These are phyloP conservation scores for Eospalax fontanierii DNA, from an alignment of 2,797 vertebrate species.

Conservation along the genomic window DNA sequence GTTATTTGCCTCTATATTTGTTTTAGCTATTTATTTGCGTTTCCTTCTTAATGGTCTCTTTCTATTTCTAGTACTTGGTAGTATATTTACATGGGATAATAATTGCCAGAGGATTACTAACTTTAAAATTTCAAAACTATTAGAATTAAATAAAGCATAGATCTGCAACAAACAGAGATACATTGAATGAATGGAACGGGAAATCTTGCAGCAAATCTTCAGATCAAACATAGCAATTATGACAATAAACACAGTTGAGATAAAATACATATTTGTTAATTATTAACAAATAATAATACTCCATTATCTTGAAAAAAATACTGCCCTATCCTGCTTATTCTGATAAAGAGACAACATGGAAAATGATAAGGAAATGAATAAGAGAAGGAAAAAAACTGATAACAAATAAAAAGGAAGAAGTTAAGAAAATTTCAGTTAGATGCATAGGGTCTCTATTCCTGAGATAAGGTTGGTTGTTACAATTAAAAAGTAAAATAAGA, in stretches of 20 bases:
- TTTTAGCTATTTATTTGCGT: slow-evolving; percentile 11
- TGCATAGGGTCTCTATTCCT: not conserved
- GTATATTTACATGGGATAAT: not conserved
- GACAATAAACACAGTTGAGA: slow-evolving; percentile 6
- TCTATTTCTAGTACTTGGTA: slow-evolving; percentile 16
- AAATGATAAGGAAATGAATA: slow-evolving; percentile 16
- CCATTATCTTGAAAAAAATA: slow-evolving; percentile 48
- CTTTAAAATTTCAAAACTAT: slow-evolving; percentile 62
- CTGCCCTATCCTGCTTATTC: not conserved
- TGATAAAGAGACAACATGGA: slow-evolving; percentile 12
- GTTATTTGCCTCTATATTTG: not conserved
- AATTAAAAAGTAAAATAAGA: not conserved
- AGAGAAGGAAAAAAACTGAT: not conserved
- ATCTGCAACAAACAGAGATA: slow-evolving; percentile 13
- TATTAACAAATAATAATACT: not conserved
- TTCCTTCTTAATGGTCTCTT: slow-evolving; percentile 38
- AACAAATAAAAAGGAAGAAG: slow-evolving; percentile 32
- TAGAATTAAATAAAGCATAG: slow-evolving; percentile 48
- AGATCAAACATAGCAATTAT: not conserved
- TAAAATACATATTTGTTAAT: no score
- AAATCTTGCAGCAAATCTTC: slow-evolving; percentile 31
- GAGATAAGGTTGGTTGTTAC: not conserved
- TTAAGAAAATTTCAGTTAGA: slow-evolving; percentile 35
- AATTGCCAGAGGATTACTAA: not conserved
- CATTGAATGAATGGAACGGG: slow-evolving; percentile 8